Percentiles rank a stretch among this genome's conserved stretches.
Conservation (phyloP, 2,888 invertebrate species). For the Fragum sueziense region DNA sequence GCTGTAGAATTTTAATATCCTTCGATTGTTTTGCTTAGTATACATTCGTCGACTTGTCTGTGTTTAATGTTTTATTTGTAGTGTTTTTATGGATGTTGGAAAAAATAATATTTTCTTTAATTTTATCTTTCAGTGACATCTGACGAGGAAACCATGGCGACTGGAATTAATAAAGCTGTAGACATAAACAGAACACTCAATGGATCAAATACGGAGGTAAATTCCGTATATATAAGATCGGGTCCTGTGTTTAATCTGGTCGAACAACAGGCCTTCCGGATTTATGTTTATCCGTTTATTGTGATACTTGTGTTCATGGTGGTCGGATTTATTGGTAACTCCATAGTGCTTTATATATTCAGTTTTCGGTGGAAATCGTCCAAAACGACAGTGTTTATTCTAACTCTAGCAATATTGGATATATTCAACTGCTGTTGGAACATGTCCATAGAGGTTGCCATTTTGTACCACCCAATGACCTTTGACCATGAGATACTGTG, state of each 20-base stretch:
- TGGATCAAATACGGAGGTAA: background rate
- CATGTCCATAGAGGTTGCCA: conserved; percentile 55
- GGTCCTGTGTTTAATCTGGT: conserved; percentile 38
- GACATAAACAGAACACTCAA: background rate
- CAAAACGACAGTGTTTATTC: conserved; percentile 55
- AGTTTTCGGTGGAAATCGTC: conserved; percentile 41
- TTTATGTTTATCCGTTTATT: conserved; percentile 45
- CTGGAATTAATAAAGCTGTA: background rate
- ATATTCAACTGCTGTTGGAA: conserved; percentile 49
- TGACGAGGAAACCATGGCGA: background rate
- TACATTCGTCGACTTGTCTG: too few relatives aligned
- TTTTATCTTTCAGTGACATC: too few relatives aligned
- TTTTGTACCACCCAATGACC: conserved; percentile 34
- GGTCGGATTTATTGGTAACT: conserved; percentile 50
- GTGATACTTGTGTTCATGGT: conserved; percentile 33
- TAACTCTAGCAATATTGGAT: conserved; percentile 53
- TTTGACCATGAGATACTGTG: conserved; percentile 55
- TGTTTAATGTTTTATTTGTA: too few relatives aligned
- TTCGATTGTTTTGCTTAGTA: too few relatives aligned
- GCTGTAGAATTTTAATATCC: too few relatives aligned
- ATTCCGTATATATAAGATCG: conserved; percentile 7
- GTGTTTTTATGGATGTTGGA: too few relatives aligned
- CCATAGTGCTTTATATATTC: conserved; percentile 51
- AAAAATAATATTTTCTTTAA: too few relatives aligned
- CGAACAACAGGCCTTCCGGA: conserved; percentile 17